Percentiles rank a stretch among this genome's conserved stretches.
Evolutionary conservation across 2,113 vertebrate species (phyloP).

Genomic region (Cercopithecus mona): DNA sequence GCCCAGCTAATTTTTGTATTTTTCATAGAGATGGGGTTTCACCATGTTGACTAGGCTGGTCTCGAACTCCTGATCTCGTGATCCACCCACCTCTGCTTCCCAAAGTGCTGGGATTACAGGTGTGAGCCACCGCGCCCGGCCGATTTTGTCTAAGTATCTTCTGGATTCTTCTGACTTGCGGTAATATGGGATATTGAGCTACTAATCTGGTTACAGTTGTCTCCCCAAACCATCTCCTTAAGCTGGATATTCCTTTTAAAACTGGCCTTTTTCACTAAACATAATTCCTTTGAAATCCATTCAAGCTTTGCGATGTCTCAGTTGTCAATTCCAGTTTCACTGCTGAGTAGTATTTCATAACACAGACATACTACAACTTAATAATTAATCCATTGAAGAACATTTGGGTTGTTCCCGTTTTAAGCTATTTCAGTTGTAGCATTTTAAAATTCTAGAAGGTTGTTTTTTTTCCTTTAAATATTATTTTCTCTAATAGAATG

Average conservation of each 20-base stretch:
- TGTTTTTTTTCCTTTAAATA: neutral
- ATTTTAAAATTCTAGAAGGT: neutral
- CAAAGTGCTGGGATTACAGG: no score
- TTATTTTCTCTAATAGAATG: neutral
- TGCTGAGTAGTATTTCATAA: neutral
- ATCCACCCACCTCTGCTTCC: no score
- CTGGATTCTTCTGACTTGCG: neutral
- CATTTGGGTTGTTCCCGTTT: neutral
- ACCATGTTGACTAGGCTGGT: no score
- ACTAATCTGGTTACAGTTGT: fast-evolving
- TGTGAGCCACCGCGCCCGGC: no score
- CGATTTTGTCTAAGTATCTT: neutral
- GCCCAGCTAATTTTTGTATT: no score
- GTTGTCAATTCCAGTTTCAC: neutral
- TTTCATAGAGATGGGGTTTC: no score
- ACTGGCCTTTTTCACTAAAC: neutral
- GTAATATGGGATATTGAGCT: fast-evolving
- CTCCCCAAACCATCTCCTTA: no score
- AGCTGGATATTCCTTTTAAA: no score
- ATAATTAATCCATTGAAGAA: neutral
- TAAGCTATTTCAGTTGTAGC: neutral
- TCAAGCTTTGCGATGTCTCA: neutral
- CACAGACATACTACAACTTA: neutral
- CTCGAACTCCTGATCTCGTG: no score
- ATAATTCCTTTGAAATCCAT: neutral